Evolutionary conservation across 2,113 vertebrate species (phyloP).

Genomic region (Galemys pyrenaicus): DNA sequence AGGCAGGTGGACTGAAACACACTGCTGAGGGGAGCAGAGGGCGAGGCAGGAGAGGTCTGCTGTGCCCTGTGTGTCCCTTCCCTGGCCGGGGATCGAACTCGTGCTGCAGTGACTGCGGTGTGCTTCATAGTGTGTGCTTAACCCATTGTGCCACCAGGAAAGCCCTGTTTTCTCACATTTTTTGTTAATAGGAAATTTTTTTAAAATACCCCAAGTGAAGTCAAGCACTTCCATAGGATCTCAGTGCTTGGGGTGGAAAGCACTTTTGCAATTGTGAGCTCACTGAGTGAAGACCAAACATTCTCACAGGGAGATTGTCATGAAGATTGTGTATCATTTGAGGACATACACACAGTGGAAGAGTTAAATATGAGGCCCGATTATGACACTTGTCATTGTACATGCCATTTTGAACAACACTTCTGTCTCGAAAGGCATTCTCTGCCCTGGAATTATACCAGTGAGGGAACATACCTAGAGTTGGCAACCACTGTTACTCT

Average conservation of each 20-base stretch:
- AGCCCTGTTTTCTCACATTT: too few relatives aligned
- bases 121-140: too few relatives aligned
- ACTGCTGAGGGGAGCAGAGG: too few relatives aligned
- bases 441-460: neutral
- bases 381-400: neutral
- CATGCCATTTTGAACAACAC: neutral
- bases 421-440: neutral
- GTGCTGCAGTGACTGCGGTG: too few relatives aligned
- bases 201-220: too few relatives aligned
- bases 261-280: neutral
- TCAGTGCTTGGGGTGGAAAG: fast-evolving
- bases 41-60: too few relatives aligned
- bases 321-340: neutral
- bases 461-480: neutral
- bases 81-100: too few relatives aligned
- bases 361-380: too few relatives aligned
- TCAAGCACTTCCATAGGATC: fast-evolving
- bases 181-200: too few relatives aligned
- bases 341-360: fast-evolving
- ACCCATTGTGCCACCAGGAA: too few relatives aligned
- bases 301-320: neutral
- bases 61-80: too few relatives aligned
- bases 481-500: neutral
- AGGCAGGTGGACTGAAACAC: too few relatives aligned
- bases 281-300: neutral